Conservation (phyloP, 2,888 invertebrate genomes). For the Abscondita cerata region DNA sequence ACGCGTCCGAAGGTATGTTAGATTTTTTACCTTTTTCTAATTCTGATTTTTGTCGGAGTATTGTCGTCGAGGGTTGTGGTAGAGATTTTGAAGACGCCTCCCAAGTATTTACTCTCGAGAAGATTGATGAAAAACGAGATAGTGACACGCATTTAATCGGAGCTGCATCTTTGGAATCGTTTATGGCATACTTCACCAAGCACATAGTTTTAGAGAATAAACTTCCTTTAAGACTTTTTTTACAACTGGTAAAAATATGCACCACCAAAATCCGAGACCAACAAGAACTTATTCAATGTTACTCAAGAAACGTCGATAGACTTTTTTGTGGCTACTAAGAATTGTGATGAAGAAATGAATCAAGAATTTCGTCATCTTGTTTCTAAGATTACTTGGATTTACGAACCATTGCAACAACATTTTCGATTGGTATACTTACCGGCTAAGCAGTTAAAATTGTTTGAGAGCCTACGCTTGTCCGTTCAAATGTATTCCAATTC, state of each 20-base stretch:
- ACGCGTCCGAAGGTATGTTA: conserved; percentile 59
- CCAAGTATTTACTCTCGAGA: conserved; percentile 67
- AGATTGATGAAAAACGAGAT: conserved; percentile 63
- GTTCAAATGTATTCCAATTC: conserved; percentile 79
- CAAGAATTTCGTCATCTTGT: conserved; percentile 65
- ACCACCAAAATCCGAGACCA: conserved; percentile 58
- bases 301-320: conserved; percentile 74
- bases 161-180: conserved; percentile 74
- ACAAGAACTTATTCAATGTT: conserved; percentile 66
- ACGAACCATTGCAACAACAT: conserved; percentile 70
- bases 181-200: conserved; percentile 76
- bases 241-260: conserved; percentile 63
- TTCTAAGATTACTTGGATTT: conserved; percentile 63
- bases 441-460: conserved; percentile 66
- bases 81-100: conserved; percentile 63
- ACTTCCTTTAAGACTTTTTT: conserved; percentile 73
- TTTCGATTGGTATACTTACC: conserved; percentile 69
- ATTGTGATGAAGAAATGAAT: conserved; percentile 60
- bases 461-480: conserved; percentile 73
- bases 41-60: conserved; percentile 78
- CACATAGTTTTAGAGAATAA: conserved; percentile 66
- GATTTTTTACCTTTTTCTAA: conserved; percentile 74
- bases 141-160: conserved; percentile 74
- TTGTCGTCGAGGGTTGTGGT: conserved; percentile 78
- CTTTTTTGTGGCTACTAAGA: conserved; percentile 67